phyloP scores from a whole-genome alignment of 2,113 vertebrate genomes.

The Taxidea taxus region DNA sequence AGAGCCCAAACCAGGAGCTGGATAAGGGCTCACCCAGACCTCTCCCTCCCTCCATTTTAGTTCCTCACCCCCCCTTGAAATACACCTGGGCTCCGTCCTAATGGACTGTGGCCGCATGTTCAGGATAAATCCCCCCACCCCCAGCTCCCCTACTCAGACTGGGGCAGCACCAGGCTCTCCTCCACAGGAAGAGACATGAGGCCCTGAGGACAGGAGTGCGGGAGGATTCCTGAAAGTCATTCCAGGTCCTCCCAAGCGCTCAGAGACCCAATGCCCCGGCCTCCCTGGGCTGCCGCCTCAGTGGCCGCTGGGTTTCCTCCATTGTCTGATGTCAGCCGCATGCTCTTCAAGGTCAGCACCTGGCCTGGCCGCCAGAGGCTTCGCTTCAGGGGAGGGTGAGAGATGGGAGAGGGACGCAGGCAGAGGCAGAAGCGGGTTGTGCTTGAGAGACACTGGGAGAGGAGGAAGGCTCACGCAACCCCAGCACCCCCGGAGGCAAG shows the following conservation, averaged over 20 bases:
- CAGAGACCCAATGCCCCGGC: background rate
- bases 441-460: background rate
- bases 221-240: background rate
- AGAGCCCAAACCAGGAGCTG: background rate
- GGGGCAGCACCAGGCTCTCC: background rate
- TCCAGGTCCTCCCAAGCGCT: accelerated
- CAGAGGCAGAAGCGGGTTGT: background rate
- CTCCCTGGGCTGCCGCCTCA: background rate
- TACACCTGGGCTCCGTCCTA: background rate
- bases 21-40: background rate
- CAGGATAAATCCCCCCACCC: background rate
- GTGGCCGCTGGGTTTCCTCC: background rate
- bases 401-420: background rate
- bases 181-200: background rate
- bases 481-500: background rate
- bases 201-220: background rate
- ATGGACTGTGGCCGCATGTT: accelerated
- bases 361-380: background rate
- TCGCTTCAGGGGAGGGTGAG: background rate
- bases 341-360: background rate
- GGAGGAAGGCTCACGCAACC: background rate
- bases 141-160: background rate
- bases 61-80: background rate
- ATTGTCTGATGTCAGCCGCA: background rate
- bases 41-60: background rate